Base-by-base conservation (phyloP, 92 coral and sea anemone genomes). In the Isaurus tuberculatus region DNA sequence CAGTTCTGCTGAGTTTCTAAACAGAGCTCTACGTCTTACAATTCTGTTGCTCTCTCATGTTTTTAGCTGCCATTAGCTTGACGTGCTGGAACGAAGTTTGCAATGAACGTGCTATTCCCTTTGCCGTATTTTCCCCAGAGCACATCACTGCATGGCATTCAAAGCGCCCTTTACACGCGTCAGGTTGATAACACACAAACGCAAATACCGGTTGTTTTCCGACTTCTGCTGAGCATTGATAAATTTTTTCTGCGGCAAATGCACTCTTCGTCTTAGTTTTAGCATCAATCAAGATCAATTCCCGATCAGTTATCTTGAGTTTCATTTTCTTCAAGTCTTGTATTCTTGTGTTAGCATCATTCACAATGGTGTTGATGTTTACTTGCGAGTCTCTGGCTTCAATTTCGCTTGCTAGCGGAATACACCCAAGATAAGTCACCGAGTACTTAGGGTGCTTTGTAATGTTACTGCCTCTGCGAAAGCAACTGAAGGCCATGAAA, bases 131-230 rank as follows among this genome's bases (percentile, higher is more conserved):
- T 22, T 55, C 10, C 27, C 46, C 46, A 9, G 43, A 10, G 11
- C 81, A 75, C 17, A 55, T 31, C n/a, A 75, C 68, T 10, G 81
- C 81, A 17, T 75, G 82, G 68, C 70, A 57, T 11, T 77, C 82
- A 25, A 77, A 77, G 20, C 51, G 53, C n/a, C n/a, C n/a, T 60
- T 34, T 34, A 22, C 68, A n/a, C 9, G 6, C 23, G 6, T 33
- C 70, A 22, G 49, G 23, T 25, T 5, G 25, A 6, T 17, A 11
- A 32, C 58, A 61, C 27, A 77, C 82, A 60, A 77, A 77, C 11
- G 70, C 31, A 32, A 77, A 77, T 7, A 77, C 49, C 3, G 70
- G 22, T n/a, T 77, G 34, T 9, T 57, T 36, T 60, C 82, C 82
- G 36, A 20, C 58, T 26, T 25, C 82, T 8, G 68, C 82, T 23